phyloP scores from a whole-genome alignment of 2,797 vertebrate genomes.

The Arnoldichthys spilopterus region DNA sequence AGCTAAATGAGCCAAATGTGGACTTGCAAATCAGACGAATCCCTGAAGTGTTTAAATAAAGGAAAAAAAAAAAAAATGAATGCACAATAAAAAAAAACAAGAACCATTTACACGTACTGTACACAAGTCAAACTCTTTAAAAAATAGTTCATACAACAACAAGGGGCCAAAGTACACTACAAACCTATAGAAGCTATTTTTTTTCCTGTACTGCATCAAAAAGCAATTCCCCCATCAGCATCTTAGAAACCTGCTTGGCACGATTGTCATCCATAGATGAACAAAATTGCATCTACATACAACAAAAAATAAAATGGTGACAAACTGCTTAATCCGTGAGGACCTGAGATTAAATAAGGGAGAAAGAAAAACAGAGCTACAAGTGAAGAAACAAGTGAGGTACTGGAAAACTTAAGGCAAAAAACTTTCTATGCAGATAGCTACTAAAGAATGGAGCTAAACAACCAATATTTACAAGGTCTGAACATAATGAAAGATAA shows the following conservation, averaged over 20 bases:
- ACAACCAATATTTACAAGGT: constrained; percentile 3
- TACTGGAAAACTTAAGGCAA: constrained; percentile 67
- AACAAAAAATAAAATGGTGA: constrained; percentile 23
- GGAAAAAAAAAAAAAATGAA: constrained; percentile 14
- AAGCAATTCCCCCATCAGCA: constrained; percentile 30
- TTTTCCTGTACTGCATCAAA: constrained; percentile 41
- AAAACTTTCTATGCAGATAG: constrained; percentile 46
- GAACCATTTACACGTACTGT: not conserved
- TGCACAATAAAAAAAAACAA: constrained; percentile 15
- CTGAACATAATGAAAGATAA: constrained; percentile 44
- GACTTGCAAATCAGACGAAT: constrained; percentile 14
- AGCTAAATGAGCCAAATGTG: not conserved
- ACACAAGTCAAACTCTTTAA: constrained; percentile 23
- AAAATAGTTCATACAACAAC: constrained; percentile 19
- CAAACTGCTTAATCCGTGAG: constrained; percentile 25
- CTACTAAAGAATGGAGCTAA: constrained; percentile 37
- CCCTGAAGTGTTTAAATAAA: constrained; percentile 15
- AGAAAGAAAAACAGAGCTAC: constrained; percentile 43
- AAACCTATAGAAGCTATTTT: not conserved
- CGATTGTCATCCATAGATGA: constrained; percentile 70
- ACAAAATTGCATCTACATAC: constrained; percentile 32
- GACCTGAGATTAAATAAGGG: constrained; percentile 46
- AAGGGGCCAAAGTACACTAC: constrained; percentile 24
- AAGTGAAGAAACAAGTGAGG: constrained; percentile 56
- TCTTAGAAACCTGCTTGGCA: constrained; percentile 71